phyloP scores from a whole-genome alignment of 2,797 vertebrate species.

The Eulemur coronatus region DNA sequence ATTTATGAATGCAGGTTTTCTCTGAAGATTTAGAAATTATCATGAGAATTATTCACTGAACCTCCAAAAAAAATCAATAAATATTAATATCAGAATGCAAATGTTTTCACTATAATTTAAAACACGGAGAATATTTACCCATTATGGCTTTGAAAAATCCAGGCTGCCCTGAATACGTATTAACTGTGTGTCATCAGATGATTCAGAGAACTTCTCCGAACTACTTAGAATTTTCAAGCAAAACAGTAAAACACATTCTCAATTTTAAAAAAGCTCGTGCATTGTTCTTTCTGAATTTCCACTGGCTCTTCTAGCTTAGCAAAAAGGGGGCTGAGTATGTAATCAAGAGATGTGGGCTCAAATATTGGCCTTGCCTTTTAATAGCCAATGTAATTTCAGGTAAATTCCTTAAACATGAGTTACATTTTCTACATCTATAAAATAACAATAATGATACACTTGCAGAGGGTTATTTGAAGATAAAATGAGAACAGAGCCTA shows the following conservation, averaged over 20 bases:
- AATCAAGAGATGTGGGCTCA: not conserved
- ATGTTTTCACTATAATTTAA: constrained; percentile 68
- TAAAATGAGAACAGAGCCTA: constrained; percentile 12
- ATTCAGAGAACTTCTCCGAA: constrained; percentile 57
- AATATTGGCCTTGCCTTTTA: not conserved
- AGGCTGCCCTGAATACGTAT: constrained; percentile 38
- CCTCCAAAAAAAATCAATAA: constrained; percentile 69
- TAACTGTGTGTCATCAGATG: constrained; percentile 41
- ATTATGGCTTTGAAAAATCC: constrained; percentile 49
- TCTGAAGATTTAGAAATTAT: constrained; percentile 66
- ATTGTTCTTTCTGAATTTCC: not conserved
- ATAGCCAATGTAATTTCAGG: not conserved
- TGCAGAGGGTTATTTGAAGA: not conserved
- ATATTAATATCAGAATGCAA: constrained; percentile 70
- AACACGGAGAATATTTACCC: constrained; percentile 52
- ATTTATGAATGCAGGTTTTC: constrained; percentile 70
- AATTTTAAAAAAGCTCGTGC: not conserved
- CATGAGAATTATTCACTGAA: constrained; percentile 48
- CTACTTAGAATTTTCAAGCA: constrained; percentile 50
- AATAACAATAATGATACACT: not conserved
- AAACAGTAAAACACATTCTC: not conserved
- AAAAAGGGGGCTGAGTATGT: not conserved
- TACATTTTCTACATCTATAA: not conserved
- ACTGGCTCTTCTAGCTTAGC: not conserved
- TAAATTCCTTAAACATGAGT: not conserved